Base-by-base conservation (phyloP, 2,888 invertebrate species). In the Eremobia ochroleuca region DNA sequence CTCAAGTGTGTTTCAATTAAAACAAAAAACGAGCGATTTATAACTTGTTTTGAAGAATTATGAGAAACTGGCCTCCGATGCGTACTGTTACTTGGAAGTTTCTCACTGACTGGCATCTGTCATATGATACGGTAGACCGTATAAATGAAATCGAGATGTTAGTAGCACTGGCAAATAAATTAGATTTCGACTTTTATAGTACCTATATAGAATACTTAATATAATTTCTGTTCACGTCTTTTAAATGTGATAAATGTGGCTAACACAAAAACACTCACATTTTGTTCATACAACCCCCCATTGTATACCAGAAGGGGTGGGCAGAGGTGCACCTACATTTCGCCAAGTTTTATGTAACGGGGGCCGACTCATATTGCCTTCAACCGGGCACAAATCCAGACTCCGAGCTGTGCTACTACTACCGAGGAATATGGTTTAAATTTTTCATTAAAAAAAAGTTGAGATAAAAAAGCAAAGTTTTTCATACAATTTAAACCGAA, bases 21-120 rank as follows among this genome's bases (percentile, higher is more conserved):
- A 46, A 69, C 64, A 69, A 80, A 81, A 84, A 81, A 34, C 21
- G 11, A 58, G 11, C 5, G 34, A 62, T 55, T 34, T 49, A 83
- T 49, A 84, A 69, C 69, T 70, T 9, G 80, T 84, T 84, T 66
- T 84, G 18, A 69, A 70, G 59, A 83, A 83, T 79, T 37, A 80
- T 66, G 65, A 79, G 55, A 66, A 77, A 61, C 46, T 49, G 28
- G 46, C 11, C 31, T 21, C 37, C 5, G 18, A 25, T 52, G 1
- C 3, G 18, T 49, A 34, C 40, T 34, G 37, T 46, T 37, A 52
- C 65, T 82, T 66, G 40, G 43, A 9, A 77, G 46, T 49, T 64
- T 67, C 55, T 67, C 55, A 62, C 55, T 11, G 18, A 62, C 46
- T 62, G 37, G 21, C n/a, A n/a, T 40, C 46, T 62, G 37, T n/a